Evolutionary conservation across 2,113 vertebrate species (phyloP).

Genomic region (Gorsachius goisagi): DNA sequence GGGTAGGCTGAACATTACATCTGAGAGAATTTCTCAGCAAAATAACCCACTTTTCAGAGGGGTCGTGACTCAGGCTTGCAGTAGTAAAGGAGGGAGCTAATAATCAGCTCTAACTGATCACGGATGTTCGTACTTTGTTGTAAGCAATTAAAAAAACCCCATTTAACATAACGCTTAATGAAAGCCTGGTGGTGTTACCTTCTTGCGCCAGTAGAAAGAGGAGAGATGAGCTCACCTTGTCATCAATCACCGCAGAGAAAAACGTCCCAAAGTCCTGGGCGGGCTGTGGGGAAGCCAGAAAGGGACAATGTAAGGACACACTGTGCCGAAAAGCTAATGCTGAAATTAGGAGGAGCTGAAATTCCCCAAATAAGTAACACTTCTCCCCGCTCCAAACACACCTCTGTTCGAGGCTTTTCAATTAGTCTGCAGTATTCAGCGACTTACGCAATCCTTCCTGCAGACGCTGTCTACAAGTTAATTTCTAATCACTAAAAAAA

Average conservation of each 20-base stretch:
- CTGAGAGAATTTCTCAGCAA: accelerated
- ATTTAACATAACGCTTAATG: accelerated
- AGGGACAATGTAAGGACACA: neutral
- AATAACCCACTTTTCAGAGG: neutral
- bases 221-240: constrained; percentile 78
- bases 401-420: neutral
- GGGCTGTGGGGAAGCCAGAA: constrained; percentile 73
- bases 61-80: neutral
- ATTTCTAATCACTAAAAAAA: constrained; percentile 24
- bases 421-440: neutral
- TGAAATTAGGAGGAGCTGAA: neutral
- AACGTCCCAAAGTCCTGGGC: constrained; percentile 87
- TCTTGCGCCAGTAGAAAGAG: accelerated
- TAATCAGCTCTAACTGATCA: neutral
- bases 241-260: constrained; percentile 93
- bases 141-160: neutral
- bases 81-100: neutral
- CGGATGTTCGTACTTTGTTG: too few relatives aligned
- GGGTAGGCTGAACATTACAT: accelerated
- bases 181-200: neutral
- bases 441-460: neutral
- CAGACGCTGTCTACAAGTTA: constrained; percentile 36
- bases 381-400: neutral
- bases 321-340: accelerated
- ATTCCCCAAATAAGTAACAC: neutral